Base-by-base conservation (phyloP, 1,140 invertebrate genomes). In the Holotrichia oblita region DNA sequence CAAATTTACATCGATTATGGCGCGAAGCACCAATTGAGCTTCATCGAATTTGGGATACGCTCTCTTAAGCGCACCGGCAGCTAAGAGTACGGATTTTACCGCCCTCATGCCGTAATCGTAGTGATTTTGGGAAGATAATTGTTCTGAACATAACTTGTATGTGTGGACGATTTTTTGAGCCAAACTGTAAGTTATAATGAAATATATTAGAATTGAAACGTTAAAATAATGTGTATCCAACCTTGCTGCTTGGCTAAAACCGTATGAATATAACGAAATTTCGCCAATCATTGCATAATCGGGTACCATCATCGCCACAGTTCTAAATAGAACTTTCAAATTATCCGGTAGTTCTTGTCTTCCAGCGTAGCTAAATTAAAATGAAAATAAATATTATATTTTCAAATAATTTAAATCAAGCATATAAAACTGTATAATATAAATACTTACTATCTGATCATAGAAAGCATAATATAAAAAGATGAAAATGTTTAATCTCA, bases 231-330 rank as follows among this genome's bases (percentile, higher is more conserved):
- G 1, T 27, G 6, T 34, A 4, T 34, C 22, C 10, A 69, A 85
- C 88, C 88, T 84, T 89, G 88, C 89, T 12, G 94, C 93, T 83
- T 91, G 87, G 0, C 91, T 90, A 83, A 96, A 95, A 59, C 97
- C 97, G 85, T 94, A 97, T 0, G 97, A 97, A 86, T 97, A 97
- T 0, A 98, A 88, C 0, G 94, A 96, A 81, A 98, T 97, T 88
- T 98, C 97, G 6, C 95, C 94, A 84, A 99, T 98, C 92, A 98
- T 94, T 2, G 92, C 94, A 87, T 98, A 98, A 88, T 98, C 97
- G 0, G 97, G 97, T 55, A 97, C 95, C 96, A 98, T 98, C 96
- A 99, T 98, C 40, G 97, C 96, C 10, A 98, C 95, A 6, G 96
- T 96, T 44, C 97, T 91, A 88, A 98, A 98, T 24, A 98, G 85